Percentiles rank a stretch among this genome's conserved stretches.
Evolutionary conservation across 1,140 invertebrate genomes (phyloP).

Genomic region (Hormaphis cornu): DNA sequence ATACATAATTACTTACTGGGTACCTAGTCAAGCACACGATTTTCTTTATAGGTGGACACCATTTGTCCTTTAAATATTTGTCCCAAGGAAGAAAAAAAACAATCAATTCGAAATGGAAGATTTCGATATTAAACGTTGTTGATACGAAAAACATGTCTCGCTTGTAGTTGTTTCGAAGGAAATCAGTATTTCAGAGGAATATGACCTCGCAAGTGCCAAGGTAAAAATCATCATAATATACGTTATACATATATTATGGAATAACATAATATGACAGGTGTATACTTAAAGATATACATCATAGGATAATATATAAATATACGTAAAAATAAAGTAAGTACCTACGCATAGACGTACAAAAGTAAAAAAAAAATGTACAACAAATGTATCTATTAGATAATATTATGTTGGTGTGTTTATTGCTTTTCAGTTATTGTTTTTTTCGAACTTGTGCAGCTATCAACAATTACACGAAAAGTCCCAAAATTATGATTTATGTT

Average conservation of each 20-base stretch:
- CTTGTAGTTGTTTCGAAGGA: neutral
- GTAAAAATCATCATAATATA: neutral
- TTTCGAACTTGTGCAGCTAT: neutral
- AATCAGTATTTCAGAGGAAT: conserved; percentile 10
- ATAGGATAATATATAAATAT: too few relatives aligned
- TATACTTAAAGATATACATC: too few relatives aligned
- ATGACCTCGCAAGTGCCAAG: conserved; percentile 25
- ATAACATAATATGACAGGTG: too few relatives aligned
- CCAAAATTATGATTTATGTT: too few relatives aligned
- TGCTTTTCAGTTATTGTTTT: neutral
- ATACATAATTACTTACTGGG: too few relatives aligned
- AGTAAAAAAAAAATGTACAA: neutral
- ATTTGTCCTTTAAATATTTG: neutral
- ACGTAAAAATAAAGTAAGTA: too few relatives aligned
- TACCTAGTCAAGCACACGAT: neutral
- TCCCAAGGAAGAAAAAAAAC: neutral
- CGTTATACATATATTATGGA: neutral
- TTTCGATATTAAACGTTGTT: conserved; percentile 12
- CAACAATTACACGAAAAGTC: neutral
- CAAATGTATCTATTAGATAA: neutral
- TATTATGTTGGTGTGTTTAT: neutral
- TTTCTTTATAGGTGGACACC: neutral
- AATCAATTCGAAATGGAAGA: neutral
- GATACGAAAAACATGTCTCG: conserved; percentile 5
- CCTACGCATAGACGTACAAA: too few relatives aligned